Evolutionary conservation across 2,797 vertebrate species (phyloP).

Genomic region (Pogonophryne albipinna): DNA sequence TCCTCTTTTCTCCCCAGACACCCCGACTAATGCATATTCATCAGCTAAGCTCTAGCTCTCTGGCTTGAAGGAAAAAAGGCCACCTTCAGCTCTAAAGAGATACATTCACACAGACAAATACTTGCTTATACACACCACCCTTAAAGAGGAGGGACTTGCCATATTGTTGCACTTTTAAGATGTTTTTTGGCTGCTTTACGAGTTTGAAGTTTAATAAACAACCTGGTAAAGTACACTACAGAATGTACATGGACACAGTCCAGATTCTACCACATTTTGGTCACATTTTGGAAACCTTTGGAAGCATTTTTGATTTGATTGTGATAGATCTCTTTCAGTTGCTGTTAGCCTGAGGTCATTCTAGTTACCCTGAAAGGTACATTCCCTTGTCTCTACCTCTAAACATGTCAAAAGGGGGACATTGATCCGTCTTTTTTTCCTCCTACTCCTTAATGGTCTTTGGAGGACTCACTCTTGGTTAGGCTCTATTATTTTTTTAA

Average conservation of each 20-base stretch:
- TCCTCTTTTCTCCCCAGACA: slow-evolving; percentile 54
- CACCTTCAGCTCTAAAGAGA: slow-evolving; percentile 55
- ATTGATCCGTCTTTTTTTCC: slow-evolving; percentile 42
- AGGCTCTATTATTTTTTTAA: slow-evolving; percentile 63
- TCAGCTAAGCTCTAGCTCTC: slow-evolving; percentile 48
- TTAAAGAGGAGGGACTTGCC: slow-evolving; percentile 27
- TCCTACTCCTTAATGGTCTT: slow-evolving; percentile 29
- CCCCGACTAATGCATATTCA: slow-evolving; percentile 67
- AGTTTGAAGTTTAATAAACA: slow-evolving; percentile 12
- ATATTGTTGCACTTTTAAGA: slow-evolving; percentile 38
- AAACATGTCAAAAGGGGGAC: slow-evolving; percentile 29
- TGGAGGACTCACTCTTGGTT: slow-evolving; percentile 39
- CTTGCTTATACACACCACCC: neutral
- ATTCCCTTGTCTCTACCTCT: slow-evolving; percentile 29
- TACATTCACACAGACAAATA: slow-evolving; percentile 32
- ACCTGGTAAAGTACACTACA: neutral
- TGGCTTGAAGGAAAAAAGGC: slow-evolving; percentile 32
- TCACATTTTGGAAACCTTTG: too few species aligned
- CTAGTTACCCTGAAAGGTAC: slow-evolving; percentile 36
- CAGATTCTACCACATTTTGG: slow-evolving; percentile 1
- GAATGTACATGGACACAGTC: neutral
- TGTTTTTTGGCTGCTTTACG: neutral
- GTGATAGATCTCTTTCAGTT: neutral
- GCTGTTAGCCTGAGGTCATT: slow-evolving; percentile 2
- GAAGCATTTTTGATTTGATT: neutral